phyloP scores from a whole-genome alignment of 2,113 vertebrate genomes.

The Enhydra lutris region DNA sequence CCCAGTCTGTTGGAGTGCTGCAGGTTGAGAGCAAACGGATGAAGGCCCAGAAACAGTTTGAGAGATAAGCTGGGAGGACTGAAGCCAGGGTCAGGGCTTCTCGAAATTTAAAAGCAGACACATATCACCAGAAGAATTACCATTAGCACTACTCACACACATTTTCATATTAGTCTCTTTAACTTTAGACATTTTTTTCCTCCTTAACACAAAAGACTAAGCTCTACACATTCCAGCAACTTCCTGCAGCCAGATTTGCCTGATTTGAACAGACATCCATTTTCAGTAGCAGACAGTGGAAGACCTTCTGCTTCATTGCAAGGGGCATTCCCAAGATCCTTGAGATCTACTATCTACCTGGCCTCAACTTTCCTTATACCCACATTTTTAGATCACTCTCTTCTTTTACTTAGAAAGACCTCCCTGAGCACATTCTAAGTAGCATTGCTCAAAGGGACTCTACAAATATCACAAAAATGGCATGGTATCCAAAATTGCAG shows the following conservation, averaged over 20 bases:
- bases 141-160: background rate
- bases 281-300: background rate
- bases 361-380: background rate
- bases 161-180: background rate
- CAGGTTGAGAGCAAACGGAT: background rate
- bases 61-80: background rate
- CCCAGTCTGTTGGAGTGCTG: background rate
- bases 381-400: background rate
- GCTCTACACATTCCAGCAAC: background rate
- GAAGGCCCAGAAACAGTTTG: slow-evolving; percentile 31
- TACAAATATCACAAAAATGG: background rate
- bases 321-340: background rate
- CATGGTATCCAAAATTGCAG: background rate
- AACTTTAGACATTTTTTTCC: background rate
- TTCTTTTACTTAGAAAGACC: background rate
- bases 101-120: slow-evolving; percentile 38
- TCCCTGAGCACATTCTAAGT: background rate
- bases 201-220: background rate
- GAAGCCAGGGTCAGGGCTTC: slow-evolving; percentile 40
- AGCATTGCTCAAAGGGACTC: background rate
- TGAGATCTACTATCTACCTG: background rate
- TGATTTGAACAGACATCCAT: background rate
- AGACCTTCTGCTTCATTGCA: background rate
- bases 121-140: slow-evolving; percentile 13
- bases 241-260: background rate